phyloP scores from a whole-genome alignment of 2,113 vertebrate genomes.

The Patagioenas fasciata region DNA sequence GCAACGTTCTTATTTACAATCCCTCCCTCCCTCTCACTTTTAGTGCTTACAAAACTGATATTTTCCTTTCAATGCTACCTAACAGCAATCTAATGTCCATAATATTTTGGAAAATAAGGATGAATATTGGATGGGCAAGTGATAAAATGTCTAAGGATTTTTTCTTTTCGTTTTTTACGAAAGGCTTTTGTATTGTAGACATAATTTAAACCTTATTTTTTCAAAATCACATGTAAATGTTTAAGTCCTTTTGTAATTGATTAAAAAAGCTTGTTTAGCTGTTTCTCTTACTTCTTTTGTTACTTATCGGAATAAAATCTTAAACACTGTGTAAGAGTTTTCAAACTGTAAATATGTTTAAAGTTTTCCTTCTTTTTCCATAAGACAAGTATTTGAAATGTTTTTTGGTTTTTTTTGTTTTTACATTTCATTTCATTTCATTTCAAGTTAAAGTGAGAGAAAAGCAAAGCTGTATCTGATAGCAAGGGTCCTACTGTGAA shows the following conservation, averaged over 20 bases:
- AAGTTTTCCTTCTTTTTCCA: not conserved
- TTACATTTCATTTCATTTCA: not conserved
- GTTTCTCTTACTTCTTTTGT: not conserved
- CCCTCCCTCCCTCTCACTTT: not conserved
- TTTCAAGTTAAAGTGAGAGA: not conserved
- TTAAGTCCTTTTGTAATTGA: not conserved
- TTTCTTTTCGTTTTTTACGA: not conserved
- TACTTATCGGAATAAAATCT: not conserved
- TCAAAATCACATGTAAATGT: not conserved
- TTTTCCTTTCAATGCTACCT: not conserved
- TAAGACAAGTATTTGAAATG: not conserved
- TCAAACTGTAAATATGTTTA: not conserved
- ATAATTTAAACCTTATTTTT: not conserved
- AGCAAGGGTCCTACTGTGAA: not conserved
- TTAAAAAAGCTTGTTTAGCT: not conserved
- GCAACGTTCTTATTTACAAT: not conserved
- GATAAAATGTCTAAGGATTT: not conserved
- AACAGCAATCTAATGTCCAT: not conserved
- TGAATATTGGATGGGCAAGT: not conserved
- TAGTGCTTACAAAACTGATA: not conserved
- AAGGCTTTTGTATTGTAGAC: not conserved
- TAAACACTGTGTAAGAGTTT: not conserved
- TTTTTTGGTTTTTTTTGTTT: not conserved
- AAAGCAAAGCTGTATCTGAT: not conserved
- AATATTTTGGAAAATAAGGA: not conserved